These are phyloP conservation scores for Probosciger aterrimus DNA, from an alignment of 2,113 vertebrate species.

Conservation along the genomic window DNA sequence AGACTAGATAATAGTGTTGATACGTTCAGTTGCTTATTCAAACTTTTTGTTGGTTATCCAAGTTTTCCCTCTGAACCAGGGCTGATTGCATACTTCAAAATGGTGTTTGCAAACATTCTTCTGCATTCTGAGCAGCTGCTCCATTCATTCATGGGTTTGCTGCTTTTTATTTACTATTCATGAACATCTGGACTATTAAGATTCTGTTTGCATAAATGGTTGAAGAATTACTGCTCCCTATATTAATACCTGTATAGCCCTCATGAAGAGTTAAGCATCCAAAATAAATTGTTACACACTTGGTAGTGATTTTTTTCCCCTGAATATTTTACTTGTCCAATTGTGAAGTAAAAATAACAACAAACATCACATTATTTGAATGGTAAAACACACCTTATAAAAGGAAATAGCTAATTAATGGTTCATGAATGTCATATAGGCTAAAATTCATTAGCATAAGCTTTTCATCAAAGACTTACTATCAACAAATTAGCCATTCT, in stretches of 20 bases:
- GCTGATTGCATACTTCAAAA: conserved; percentile 45
- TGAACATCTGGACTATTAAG: conserved; percentile 61
- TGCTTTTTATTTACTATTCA: conserved; percentile 56
- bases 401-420: background rate
- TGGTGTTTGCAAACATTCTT: conserved; percentile 59
- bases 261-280: background rate
- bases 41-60: conserved; percentile 35
- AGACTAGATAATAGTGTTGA: background rate
- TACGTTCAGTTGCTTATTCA: background rate
- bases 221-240: background rate
- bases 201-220: background rate
- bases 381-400: background rate
- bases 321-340: background rate
- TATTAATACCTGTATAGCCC: background rate
- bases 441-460: background rate
- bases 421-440: background rate
- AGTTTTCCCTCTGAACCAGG: conserved; percentile 32
- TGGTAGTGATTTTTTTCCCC: background rate
- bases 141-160: conserved; percentile 32
- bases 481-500: background rate
- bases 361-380: background rate
- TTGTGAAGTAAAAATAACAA: background rate
- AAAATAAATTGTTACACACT: background rate
- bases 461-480: background rate
- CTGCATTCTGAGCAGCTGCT: conserved; percentile 50